Conservation (phyloP, 2,888 invertebrate species). For the Dermolepida albohirtum region DNA sequence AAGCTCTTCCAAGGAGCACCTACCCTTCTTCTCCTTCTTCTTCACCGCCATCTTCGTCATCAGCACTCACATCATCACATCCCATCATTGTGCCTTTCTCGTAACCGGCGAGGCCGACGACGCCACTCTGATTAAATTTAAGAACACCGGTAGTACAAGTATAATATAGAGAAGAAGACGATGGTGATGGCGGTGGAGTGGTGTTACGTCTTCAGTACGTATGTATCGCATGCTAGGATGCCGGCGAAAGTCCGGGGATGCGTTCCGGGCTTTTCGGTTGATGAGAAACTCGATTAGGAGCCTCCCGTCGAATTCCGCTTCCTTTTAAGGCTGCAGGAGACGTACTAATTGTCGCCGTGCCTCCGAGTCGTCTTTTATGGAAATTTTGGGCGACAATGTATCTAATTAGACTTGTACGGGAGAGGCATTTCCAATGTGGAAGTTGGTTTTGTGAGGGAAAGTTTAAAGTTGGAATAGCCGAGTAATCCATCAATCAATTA, state of each 20-base stretch:
- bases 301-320: neutral
- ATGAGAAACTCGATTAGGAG: constrained; percentile 20
- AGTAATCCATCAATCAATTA: too few relatives aligned
- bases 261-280: neutral
- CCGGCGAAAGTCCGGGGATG: neutral
- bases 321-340: constrained; percentile 13
- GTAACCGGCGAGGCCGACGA: too few relatives aligned
- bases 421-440: constrained; percentile 10
- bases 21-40: too few relatives aligned
- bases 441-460: constrained; percentile 21
- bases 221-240: neutral
- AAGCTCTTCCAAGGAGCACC: too few relatives aligned
- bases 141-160: too few relatives aligned
- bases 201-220: neutral
- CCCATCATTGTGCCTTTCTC: too few relatives aligned
- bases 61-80: too few relatives aligned
- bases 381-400: constrained; percentile 24
- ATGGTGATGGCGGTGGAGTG: too few relatives aligned
- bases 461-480: constrained; percentile 40
- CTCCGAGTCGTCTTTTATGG: constrained; percentile 23
- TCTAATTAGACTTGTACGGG: constrained; percentile 19
- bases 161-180: too few relatives aligned
- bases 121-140: too few relatives aligned
- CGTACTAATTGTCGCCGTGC: constrained; percentile 18
- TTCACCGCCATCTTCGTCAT: too few relatives aligned